These are phyloP conservation scores for Pseudorectes ferrugineus DNA, from an alignment of 2,113 vertebrate species.

Conservation along the genomic window DNA sequence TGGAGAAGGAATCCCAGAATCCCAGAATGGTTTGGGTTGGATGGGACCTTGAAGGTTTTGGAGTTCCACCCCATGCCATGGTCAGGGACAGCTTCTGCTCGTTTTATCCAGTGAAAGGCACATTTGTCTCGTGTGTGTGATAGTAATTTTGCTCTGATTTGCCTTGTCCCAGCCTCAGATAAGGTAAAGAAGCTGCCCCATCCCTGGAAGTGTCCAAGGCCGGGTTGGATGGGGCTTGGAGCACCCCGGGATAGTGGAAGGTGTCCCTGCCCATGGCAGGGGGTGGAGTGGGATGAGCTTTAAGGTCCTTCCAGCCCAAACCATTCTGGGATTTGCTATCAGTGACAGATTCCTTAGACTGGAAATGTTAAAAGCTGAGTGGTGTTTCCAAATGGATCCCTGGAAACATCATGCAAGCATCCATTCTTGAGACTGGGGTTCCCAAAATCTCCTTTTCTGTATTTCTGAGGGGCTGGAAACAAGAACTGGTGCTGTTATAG, in stretches of 20 bases:
- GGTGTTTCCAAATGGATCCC: neutral
- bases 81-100: neutral
- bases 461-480: neutral
- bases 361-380: neutral
- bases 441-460: neutral
- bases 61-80: neutral
- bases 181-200: neutral
- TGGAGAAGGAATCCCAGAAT: neutral
- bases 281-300: neutral
- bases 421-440: neutral
- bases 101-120: neutral
- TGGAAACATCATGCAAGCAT: neutral
- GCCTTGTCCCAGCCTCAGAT: neutral
- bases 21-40: neutral
- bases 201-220: neutral
- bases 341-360: neutral
- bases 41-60: neutral
- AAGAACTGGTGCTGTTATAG: neutral
- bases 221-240: neutral
- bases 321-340: neutral
- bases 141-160: neutral
- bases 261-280: neutral
- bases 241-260: neutral
- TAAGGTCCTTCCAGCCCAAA: neutral
- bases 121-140: fast-evolving